Percentiles rank a stretch among this genome's conserved stretches.
These are phyloP conservation scores for Gambusia yucatana DNA, from an alignment of 2,797 vertebrate species.

Conservation along the genomic window DNA sequence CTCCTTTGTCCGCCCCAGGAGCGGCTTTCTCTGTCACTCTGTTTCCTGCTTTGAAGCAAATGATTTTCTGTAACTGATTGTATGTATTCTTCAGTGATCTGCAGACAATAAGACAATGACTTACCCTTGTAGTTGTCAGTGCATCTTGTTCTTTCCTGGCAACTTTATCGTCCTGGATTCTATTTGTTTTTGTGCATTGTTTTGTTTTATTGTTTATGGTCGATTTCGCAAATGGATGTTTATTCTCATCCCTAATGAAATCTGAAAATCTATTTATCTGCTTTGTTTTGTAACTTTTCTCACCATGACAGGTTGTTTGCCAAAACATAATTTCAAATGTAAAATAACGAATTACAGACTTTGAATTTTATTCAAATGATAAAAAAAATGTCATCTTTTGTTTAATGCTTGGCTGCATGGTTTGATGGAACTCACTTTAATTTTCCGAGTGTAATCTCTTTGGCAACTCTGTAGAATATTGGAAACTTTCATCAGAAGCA, in stretches of 20 bases:
- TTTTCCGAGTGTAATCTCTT: conserved; percentile 35
- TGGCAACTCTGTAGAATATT: conserved; percentile 17
- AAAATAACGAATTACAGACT: conserved; percentile 59
- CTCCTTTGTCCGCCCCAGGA: conserved; percentile 46
- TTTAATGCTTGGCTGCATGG: conserved; percentile 65
- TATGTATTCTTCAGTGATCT: conserved; percentile 52
- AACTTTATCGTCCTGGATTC: conserved; percentile 48
- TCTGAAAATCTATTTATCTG: conserved; percentile 50
- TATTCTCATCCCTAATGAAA: conserved; percentile 63
- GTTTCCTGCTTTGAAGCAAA: conserved; percentile 37
- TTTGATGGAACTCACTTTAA: conserved; percentile 59
- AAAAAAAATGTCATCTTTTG: conserved; percentile 65
- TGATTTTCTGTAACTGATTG: conserved; percentile 58
- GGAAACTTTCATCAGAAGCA: conserved; percentile 25
- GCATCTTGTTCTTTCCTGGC: conserved; percentile 62
- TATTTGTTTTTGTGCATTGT: conserved; percentile 52
- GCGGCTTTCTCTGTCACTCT: conserved; percentile 7
- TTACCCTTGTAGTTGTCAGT: conserved; percentile 59
- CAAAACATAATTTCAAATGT: conserved; percentile 60
- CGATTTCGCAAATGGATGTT: conserved; percentile 67
- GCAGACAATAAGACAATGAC: conserved; percentile 71
- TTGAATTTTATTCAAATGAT: conserved; percentile 58
- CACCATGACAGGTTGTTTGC: conserved; percentile 37
- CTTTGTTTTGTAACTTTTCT: conserved; percentile 56
- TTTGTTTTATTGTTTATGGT: conserved; percentile 66